Conservation (phyloP, 2,113 vertebrate species). For the Planiliza haematocheilus region DNA sequence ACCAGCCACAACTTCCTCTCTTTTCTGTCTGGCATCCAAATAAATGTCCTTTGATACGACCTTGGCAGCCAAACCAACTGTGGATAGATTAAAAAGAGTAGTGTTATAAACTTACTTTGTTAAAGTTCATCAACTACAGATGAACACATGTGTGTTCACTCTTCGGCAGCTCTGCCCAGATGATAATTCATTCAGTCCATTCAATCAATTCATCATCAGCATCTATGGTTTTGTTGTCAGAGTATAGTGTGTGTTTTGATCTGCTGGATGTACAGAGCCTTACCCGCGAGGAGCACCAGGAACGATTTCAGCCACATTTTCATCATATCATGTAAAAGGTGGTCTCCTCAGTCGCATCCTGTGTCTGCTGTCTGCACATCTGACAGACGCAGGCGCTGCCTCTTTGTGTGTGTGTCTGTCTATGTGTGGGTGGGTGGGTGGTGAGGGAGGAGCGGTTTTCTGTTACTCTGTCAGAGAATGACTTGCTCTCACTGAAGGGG, state of each 20-base stretch:
- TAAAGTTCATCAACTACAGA: too few species aligned
- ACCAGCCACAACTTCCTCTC: background rate
- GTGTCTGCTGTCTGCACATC: conserved; percentile 32
- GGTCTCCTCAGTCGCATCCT: conserved; percentile 44
- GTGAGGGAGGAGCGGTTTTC: conserved; percentile 30
- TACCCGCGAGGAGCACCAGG: conserved; percentile 68
- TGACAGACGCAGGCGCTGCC: background rate
- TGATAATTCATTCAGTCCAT: background rate
- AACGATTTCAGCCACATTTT: conserved; percentile 39
- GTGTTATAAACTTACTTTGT: too few species aligned
- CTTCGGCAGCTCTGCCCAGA: background rate
- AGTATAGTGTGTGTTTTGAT: background rate
- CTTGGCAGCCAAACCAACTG: conserved; percentile 21
- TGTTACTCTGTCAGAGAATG: background rate
- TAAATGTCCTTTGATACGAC: background rate
- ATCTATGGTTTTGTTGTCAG: background rate
- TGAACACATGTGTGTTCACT: too few species aligned
- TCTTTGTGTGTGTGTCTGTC: conserved; percentile 15
- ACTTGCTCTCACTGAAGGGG: background rate
- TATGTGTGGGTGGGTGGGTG: background rate
- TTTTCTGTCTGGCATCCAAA: background rate
- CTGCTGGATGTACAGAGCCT: conserved; percentile 9
- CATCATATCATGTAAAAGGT: conserved; percentile 37
- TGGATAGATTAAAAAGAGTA: background rate
- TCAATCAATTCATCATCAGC: accelerated